Conservation (phyloP, 1,140 invertebrate species). For the Drosophila kepulauana region DNA sequence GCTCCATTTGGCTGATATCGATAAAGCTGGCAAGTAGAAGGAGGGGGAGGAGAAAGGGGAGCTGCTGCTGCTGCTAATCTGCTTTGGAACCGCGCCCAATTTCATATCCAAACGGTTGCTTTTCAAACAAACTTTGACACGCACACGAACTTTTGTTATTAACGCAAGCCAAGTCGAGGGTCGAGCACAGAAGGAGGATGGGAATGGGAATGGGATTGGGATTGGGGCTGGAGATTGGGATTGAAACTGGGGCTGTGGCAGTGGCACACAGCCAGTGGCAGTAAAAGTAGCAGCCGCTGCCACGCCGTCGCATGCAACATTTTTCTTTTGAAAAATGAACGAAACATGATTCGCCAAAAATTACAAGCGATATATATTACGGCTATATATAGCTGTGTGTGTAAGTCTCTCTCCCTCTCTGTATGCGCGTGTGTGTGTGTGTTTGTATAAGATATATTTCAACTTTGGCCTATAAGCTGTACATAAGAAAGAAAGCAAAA, state of each 20-base stretch:
- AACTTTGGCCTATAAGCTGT: slow-evolving; percentile 79
- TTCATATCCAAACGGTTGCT: slow-evolving; percentile 70
- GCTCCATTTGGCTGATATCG: slow-evolving; percentile 58
- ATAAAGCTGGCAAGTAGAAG: slow-evolving; percentile 41
- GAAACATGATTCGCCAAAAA: slow-evolving; percentile 83
- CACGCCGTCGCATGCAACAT: slow-evolving; percentile 77
- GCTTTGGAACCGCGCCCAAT: slow-evolving; percentile 65
- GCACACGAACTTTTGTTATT: slow-evolving; percentile 83
- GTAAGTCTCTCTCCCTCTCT: not conserved
- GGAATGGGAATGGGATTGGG: slow-evolving; percentile 5
- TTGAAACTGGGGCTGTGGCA: slow-evolving; percentile 37
- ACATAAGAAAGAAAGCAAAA: slow-evolving; percentile 19
- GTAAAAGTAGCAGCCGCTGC: slow-evolving; percentile 73
- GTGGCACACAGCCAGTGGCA: slow-evolving; percentile 67
- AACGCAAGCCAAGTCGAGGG: slow-evolving; percentile 50
- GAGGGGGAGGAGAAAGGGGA: slow-evolving; percentile 12
- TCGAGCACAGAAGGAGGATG: slow-evolving; percentile 17
- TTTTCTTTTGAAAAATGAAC: slow-evolving; percentile 84
- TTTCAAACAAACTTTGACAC: slow-evolving; percentile 83
- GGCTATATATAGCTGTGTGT: not conserved
- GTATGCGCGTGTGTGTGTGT: slow-evolving; percentile 5
- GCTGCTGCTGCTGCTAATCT: slow-evolving; percentile 68
- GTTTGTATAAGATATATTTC: slow-evolving; percentile 45
- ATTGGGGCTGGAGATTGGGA: not conserved
- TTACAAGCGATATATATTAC: slow-evolving; percentile 35